These are phyloP conservation scores for Dasyornis broadbenti DNA, from an alignment of 2,113 vertebrate species.

Conservation along the genomic window DNA sequence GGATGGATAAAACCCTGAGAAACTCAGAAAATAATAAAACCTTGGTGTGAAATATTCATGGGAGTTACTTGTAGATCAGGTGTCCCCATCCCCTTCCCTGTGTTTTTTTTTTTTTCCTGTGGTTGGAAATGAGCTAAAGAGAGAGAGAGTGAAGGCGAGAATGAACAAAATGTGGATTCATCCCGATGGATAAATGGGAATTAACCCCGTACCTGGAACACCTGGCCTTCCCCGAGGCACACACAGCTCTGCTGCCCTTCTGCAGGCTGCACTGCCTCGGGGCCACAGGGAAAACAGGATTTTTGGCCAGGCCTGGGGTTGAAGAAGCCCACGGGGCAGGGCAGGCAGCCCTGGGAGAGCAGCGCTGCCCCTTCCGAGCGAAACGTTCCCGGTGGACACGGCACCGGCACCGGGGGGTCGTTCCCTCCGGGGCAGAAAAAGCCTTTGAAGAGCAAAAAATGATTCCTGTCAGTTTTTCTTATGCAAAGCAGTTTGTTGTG, in stretches of 20 bases:
- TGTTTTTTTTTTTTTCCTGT: too few species aligned
- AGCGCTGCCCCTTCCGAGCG: conserved; percentile 21
- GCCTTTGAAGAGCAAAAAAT: conserved; percentile 58
- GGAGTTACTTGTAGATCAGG: too few species aligned
- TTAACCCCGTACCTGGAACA: conserved; percentile 80
- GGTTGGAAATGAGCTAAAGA: accelerated
- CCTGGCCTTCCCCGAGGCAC: conserved; percentile 71
- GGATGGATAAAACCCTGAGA: not conserved
- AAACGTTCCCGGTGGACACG: conserved; percentile 83
- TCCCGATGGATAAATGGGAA: accelerated
- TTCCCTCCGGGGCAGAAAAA: conserved; percentile 72
- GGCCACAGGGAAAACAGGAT: conserved; percentile 78
- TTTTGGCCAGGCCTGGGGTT: conserved; percentile 70
- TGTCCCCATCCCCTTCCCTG: too few species aligned
- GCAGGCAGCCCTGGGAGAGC: conserved; percentile 58
- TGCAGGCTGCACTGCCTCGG: conserved; percentile 75
- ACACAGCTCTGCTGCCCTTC: conserved; percentile 76
- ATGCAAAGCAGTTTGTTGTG: not conserved
- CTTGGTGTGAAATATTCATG: too few species aligned
- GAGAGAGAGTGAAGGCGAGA: accelerated
- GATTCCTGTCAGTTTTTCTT: accelerated
- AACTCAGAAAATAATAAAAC: too few species aligned
- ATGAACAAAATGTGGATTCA: accelerated
- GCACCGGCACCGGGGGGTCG: conserved; percentile 43
- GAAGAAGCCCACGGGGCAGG: conserved; percentile 81